A percentile compares a stretch with the other conserved stretches of the same genome.
These are phyloP conservation scores for Toxonevra muliebris DNA, from an alignment of 2,888 invertebrate genomes.

Conservation along the genomic window DNA sequence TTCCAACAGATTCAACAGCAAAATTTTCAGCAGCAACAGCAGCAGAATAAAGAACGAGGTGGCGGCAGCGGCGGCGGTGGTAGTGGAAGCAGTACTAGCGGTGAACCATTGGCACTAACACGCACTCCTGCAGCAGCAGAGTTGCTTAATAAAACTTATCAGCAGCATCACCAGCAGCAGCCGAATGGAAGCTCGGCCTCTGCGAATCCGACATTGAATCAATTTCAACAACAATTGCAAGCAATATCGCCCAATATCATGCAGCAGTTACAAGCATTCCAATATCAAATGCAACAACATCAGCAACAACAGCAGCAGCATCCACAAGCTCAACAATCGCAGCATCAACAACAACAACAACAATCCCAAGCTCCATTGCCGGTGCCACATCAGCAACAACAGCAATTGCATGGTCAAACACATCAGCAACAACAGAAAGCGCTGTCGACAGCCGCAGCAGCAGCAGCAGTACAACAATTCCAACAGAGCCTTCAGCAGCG, in stretches of 20 bases:
- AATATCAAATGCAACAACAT: constrained; percentile 64
- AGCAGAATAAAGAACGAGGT: constrained; percentile 48
- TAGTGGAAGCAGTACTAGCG: constrained; percentile 37
- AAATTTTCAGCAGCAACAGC: constrained; percentile 54
- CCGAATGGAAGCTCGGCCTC: constrained; percentile 52
- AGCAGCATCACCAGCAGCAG: constrained; percentile 52
- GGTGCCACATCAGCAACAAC: constrained; percentile 37
- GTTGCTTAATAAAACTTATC: constrained; percentile 52
- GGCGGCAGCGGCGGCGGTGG: constrained; percentile 36
- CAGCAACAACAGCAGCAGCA: constrained; percentile 55
- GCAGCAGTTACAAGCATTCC: constrained; percentile 55
- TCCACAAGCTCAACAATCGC: constrained; percentile 47
- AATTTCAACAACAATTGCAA: constrained; percentile 54
- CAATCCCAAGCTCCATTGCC: constrained; percentile 40
- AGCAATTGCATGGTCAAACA: constrained; percentile 42
- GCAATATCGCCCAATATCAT: constrained; percentile 52
- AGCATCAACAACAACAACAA: constrained; percentile 39
- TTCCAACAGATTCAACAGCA: constrained; percentile 52
- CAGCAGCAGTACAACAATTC: constrained; percentile 46
- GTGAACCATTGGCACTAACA: constrained; percentile 54
- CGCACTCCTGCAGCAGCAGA: constrained; percentile 58
- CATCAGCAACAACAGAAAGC: constrained; percentile 47
- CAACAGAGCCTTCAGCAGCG: constrained; percentile 43
- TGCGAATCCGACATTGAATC: constrained; percentile 46
- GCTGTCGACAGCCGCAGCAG: constrained; percentile 38